Evolutionary conservation across 2,888 invertebrate genomes (phyloP), one percentile per base, ranked within the genome.

Genomic region (Blastobasis adustella): DNA sequence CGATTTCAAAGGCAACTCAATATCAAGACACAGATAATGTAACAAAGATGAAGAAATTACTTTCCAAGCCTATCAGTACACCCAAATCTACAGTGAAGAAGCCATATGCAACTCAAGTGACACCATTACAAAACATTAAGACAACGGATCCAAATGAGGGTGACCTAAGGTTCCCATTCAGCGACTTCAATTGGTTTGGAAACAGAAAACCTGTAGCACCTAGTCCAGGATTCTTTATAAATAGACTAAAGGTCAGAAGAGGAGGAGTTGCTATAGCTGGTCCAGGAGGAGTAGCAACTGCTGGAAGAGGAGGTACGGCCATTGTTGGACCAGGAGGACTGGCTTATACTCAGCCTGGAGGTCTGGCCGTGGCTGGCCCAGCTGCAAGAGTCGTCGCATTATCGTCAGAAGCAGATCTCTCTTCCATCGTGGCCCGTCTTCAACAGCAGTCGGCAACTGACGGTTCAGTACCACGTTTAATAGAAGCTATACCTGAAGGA

Each of bases 221-320:
- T 0, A 90, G 90, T 56, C 90, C 89, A 55, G 93, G 93, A 2
- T 92, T 93, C 58, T 92, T 93, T 57, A 93, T 93, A 53, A 92
- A 93, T 59, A 90, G 89, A 60, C 69, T 94, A 37, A 92, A 91
- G 73, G 94, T 95, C 23, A 88, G 92, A 55, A 91, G 91, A 71
- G 95, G 95, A 4, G 94, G 95, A 10, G 94, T 95, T 5, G 94
- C 94, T 0, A 94, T 95, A 49, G 95, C 94, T 3, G 94, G 94
- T 0, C 94, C 95, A 0, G 94, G 94, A n/a, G 94, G 94, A 41
- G 92, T 94, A 8, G 95, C 95, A 0, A 94, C 94, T 0, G 94
- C 94, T 1, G 94, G 94, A 9, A 91, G 91, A 66, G 95, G 94
- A 6, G 95, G 95, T 5, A 94, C 94, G 0, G 94, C 95, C 0